Evolutionary conservation across 2,797 vertebrate species (phyloP).

Genomic region (Sparidentex hasta): DNA sequence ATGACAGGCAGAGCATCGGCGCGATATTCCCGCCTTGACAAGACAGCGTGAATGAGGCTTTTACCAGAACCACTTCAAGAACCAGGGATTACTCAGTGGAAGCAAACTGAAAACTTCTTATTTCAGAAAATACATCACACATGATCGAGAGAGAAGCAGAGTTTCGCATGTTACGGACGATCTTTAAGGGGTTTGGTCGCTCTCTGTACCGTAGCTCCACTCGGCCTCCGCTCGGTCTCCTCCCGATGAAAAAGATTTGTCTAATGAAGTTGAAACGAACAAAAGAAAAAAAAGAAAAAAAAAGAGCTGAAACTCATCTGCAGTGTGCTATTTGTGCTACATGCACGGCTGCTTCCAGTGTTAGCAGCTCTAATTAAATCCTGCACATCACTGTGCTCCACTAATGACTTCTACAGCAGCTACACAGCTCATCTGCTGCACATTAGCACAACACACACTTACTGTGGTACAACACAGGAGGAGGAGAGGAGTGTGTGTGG

Average conservation of each 20-base stretch:
- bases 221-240: neutral
- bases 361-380: constrained; percentile 67
- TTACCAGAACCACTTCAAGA: too few species aligned
- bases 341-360: constrained; percentile 49
- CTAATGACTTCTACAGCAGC: constrained; percentile 62
- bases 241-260: constrained; percentile 27
- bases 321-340: constrained; percentile 54
- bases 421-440: constrained; percentile 40
- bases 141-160: neutral
- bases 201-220: neutral
- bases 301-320: constrained; percentile 45
- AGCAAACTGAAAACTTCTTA: neutral
- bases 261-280: constrained; percentile 43
- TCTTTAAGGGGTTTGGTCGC: neutral
- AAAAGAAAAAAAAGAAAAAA: neutral
- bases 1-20: too few species aligned
- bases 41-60: too few species aligned
- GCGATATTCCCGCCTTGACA: too few species aligned
- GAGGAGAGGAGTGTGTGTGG: neutral
- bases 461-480: neutral
- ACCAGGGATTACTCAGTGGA: too few species aligned
- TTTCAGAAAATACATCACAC: neutral
- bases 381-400: constrained; percentile 52
- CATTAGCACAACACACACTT: constrained; percentile 36
- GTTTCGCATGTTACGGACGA: neutral